These are phyloP conservation scores for Sycobia sp. DNA, from an alignment of 1,140 invertebrate genomes.

Conservation along the genomic window DNA sequence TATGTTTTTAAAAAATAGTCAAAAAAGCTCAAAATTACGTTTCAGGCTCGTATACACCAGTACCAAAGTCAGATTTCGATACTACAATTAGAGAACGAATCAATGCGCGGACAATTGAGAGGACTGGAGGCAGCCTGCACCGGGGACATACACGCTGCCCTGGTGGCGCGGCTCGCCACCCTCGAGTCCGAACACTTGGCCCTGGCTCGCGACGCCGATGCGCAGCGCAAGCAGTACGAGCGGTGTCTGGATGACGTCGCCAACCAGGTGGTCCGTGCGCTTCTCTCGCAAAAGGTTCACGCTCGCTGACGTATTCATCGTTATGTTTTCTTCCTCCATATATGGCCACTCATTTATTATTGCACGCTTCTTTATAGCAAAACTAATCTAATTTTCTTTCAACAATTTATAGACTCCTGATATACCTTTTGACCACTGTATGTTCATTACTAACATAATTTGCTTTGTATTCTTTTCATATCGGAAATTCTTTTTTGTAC, in stretches of 20 bases:
- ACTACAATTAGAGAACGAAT: slow-evolving; percentile 76
- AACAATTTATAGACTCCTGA: too few relatives aligned
- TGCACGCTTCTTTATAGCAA: too few relatives aligned
- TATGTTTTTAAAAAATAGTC: too few relatives aligned
- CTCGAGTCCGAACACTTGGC: slow-evolving; percentile 68
- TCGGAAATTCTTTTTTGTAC: too few relatives aligned
- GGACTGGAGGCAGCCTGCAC: slow-evolving; percentile 64
- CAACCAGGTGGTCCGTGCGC: slow-evolving; percentile 79
- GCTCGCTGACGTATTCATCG: slow-evolving; percentile 19
- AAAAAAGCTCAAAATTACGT: slow-evolving; percentile 27
- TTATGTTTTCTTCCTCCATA: not conserved
- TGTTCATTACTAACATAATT: too few relatives aligned
- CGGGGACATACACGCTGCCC: slow-evolving; percentile 61
- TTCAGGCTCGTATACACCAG: slow-evolving; percentile 74
- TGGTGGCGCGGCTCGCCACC: slow-evolving; percentile 68
- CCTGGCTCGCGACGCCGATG: slow-evolving; percentile 67
- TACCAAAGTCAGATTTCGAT: slow-evolving; percentile 74
- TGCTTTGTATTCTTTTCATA: too few relatives aligned
- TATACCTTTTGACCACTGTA: too few relatives aligned
- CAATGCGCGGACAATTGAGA: slow-evolving; percentile 70
- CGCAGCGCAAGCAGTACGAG: slow-evolving; percentile 72
- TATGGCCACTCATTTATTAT: not conserved
- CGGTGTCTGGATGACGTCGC: slow-evolving; percentile 79
- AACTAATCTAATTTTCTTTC: slow-evolving; percentile 18
- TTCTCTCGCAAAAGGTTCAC: slow-evolving; percentile 81